phyloP scores from a whole-genome alignment of 2,888 invertebrate species.

The Anticlea derivata region DNA sequence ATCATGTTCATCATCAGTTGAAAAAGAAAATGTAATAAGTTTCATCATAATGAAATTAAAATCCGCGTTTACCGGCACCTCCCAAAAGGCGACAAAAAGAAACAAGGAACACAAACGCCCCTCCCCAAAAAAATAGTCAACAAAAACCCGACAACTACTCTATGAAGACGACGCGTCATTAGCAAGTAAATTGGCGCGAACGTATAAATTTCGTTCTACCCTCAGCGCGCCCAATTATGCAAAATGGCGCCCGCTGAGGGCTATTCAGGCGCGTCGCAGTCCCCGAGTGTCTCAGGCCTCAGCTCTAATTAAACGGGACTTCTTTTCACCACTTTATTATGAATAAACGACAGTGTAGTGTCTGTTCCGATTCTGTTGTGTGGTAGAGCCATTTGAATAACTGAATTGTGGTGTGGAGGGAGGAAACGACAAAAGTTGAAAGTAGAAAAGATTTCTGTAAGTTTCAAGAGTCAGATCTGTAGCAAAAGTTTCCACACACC shows the following conservation, averaged over 20 bases:
- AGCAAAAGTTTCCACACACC: background rate
- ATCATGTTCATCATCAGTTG: no score
- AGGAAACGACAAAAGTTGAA: background rate
- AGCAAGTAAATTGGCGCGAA: conserved; percentile 82
- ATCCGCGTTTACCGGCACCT: conserved; percentile 15
- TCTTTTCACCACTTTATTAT: conserved; percentile 82
- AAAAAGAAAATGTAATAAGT: background rate
- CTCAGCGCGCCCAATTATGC: conserved; percentile 80
- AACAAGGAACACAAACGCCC: conserved; percentile 21
- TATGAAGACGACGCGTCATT: conserved; percentile 79
- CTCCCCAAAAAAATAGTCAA: conserved; percentile 40
- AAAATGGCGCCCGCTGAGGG: conserved; percentile 81
- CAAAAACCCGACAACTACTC: conserved; percentile 61
- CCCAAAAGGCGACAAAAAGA: conserved; percentile 30
- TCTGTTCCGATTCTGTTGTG: conserved; percentile 55
- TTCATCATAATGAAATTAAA: background rate
- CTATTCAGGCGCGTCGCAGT: conserved; percentile 76
- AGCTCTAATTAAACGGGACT: conserved; percentile 81
- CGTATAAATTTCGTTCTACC: conserved; percentile 81
- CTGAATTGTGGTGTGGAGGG: conserved; percentile 4
- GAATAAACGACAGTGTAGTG: conserved; percentile 72
- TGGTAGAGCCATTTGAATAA: conserved; percentile 29
- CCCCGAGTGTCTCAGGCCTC: conserved; percentile 79
- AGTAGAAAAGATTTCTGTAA: background rate
- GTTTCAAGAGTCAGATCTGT: background rate